Conservation (phyloP, 2,113 vertebrate genomes). For the Phoxinus phoxinus region DNA sequence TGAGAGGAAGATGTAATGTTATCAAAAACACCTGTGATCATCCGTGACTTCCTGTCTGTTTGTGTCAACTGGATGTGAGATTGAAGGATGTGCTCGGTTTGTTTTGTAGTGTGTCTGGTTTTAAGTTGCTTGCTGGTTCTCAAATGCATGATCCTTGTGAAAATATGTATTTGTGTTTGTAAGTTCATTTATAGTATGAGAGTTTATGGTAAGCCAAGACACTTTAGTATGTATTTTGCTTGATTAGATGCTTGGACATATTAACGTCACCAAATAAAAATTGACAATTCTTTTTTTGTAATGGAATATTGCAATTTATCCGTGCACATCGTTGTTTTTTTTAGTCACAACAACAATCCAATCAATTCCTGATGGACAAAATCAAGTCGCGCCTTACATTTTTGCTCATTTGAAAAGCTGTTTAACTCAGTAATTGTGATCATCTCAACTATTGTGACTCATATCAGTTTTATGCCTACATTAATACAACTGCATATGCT, state of each 20-base stretch:
- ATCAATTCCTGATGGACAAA: neutral
- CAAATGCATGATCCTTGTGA: neutral
- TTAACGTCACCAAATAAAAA: no score
- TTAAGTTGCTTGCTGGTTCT: slow-evolving; percentile 20
- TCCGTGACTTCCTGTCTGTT: neutral
- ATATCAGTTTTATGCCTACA: neutral
- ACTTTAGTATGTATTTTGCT: no score
- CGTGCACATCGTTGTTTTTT: neutral
- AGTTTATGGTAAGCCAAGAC: no score
- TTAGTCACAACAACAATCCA: neutral
- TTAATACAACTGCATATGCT: neutral
- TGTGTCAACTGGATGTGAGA: slow-evolving; percentile 43
- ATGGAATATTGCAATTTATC: no score
- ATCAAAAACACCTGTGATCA: slow-evolving; percentile 27
- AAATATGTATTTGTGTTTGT: neutral
- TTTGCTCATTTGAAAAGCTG: neutral
- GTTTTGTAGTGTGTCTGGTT: slow-evolving; percentile 12
- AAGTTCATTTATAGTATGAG: no score
- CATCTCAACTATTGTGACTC: no score
- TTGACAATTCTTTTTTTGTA: no score
- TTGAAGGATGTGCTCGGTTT: slow-evolving; percentile 1
- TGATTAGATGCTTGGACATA: no score
- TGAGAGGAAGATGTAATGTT: slow-evolving; percentile 60
- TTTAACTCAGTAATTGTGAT: no score
- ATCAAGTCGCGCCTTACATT: neutral